Base-by-base conservation (phyloP, 1,140 invertebrate species). In the Solenopsis fugax region DNA sequence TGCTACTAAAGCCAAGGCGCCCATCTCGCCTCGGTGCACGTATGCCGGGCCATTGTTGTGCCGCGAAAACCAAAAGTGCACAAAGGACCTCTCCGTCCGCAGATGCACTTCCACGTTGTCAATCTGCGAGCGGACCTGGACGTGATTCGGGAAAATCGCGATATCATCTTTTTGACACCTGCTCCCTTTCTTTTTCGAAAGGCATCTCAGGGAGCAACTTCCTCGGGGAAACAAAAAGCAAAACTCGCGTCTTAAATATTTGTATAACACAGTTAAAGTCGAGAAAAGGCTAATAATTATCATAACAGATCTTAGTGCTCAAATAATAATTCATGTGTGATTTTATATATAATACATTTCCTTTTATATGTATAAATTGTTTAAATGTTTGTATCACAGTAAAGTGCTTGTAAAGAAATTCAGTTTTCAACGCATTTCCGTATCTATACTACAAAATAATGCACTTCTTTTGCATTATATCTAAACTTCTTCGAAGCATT, bases 1-100 rank as follows among this genome's bases (percentile, higher is more conserved):
- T 91, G 90, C 88, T 92, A 90, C 69, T 72, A 80, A 87, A 90
- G 81, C 90, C 72, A 90, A 88, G 76, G 81, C 87, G 86, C 73
- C 67, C 67, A 76, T 86, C 62, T 85, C 81, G 62, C 75, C 52
- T 75, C 72, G 75, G 29, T 89, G 76, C 60, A 64, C 80, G 76
- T 88, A 81, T 37, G 72, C 29, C 41, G n/a, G 37, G 16, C 52
- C 67, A 67, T 62, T 77, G 60, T 77, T 60, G 29, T 1, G 45
- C 67, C 71, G 52, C 81, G 37, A 67, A 71, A 69, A 78, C 82
- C 50, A 72, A 60, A 72, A 54, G 16, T 72, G 24, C 56, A 82
- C 65, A 85, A 85, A 78, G n/a, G 64, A 48, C 13, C 54, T 60
- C 24, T 73, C 13, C 41, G 67, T 56, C 58, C 56, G 77, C 77